These are phyloP conservation scores for Percopsis omiscomaycus DNA, from an alignment of 2,797 vertebrate species.

Conservation along the genomic window DNA sequence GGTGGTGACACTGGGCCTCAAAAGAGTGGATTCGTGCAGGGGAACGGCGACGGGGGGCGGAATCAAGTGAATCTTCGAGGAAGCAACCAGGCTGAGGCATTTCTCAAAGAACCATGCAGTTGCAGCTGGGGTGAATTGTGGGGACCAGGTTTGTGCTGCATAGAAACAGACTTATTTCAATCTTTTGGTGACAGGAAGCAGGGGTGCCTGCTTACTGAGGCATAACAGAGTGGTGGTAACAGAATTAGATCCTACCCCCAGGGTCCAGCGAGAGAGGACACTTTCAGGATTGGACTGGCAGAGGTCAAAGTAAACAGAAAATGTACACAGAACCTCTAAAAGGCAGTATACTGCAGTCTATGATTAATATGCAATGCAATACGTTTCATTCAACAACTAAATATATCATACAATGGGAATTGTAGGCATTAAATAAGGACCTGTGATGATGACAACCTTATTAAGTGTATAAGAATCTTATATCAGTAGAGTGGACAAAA, in stretches of 20 bases:
- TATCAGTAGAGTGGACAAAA: too few species aligned
- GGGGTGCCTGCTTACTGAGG: background rate
- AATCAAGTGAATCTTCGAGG: constrained; percentile 42
- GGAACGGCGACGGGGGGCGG: constrained; percentile 2
- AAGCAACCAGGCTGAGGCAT: constrained; percentile 39
- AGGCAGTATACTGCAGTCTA: background rate
- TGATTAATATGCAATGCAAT: too few species aligned
- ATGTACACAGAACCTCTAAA: constrained; percentile 35
- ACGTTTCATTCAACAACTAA: too few species aligned
- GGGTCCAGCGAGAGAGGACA: constrained; percentile 60
- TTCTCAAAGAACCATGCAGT: constrained; percentile 49
- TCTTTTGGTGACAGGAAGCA: background rate
- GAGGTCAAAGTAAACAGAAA: constrained; percentile 50
- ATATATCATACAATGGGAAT: too few species aligned
- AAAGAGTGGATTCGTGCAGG: background rate
- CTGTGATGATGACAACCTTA: too few species aligned
- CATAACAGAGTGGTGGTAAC: background rate
- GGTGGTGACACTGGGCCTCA: constrained; percentile 38
- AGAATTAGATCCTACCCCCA: constrained; percentile 53
- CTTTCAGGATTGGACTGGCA: constrained; percentile 52
- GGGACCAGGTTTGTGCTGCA: constrained; percentile 30
- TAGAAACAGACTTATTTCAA: background rate
- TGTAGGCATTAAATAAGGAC: too few species aligned
- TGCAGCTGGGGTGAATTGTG: constrained; percentile 2
- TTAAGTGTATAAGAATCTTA: too few species aligned